phyloP scores from a whole-genome alignment of 2,113 vertebrate species.

The Picathartes gymnocephalus region DNA sequence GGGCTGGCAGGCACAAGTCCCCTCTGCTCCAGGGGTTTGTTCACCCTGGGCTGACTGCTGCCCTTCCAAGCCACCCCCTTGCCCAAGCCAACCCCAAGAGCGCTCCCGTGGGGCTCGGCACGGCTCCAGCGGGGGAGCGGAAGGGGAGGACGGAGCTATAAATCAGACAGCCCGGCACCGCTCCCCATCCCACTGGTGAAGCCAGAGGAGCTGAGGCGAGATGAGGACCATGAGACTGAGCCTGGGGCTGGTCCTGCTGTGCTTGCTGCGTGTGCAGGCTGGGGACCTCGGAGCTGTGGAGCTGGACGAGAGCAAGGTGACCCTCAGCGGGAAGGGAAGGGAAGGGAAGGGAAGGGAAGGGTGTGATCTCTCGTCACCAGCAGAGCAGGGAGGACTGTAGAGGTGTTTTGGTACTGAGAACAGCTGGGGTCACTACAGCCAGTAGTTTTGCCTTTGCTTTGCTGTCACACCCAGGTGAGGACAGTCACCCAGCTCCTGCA shows the following conservation, averaged over 20 bases:
- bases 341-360: not conserved
- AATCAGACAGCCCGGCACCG: not conserved
- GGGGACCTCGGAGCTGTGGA: accelerated
- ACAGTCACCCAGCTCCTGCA: not conserved
- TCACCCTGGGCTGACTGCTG: not conserved
- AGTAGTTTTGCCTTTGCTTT: not conserved
- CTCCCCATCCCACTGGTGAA: not conserved
- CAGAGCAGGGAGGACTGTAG: not conserved
- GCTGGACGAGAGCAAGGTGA: conserved; percentile 1
- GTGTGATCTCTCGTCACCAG: accelerated
- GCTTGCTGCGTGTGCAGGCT: not conserved
- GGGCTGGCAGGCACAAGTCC: not conserved
- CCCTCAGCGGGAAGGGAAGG: not conserved
- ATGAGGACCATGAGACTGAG: not conserved
- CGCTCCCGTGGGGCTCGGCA: not conserved
- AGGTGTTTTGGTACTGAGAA: not conserved
- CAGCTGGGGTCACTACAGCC: not conserved
- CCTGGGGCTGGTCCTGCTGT: conserved; percentile 5
- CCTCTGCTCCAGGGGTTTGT: not conserved
- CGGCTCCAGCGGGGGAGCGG: not conserved
- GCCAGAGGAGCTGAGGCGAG: not conserved
- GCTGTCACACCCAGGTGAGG: not conserved
- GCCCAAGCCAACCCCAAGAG: accelerated
- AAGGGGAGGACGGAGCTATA: not conserved
- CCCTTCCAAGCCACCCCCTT: not conserved